These are phyloP conservation scores for Coturnix japonica DNA, from an alignment of 2,113 vertebrate genomes.

Conservation along the genomic window DNA sequence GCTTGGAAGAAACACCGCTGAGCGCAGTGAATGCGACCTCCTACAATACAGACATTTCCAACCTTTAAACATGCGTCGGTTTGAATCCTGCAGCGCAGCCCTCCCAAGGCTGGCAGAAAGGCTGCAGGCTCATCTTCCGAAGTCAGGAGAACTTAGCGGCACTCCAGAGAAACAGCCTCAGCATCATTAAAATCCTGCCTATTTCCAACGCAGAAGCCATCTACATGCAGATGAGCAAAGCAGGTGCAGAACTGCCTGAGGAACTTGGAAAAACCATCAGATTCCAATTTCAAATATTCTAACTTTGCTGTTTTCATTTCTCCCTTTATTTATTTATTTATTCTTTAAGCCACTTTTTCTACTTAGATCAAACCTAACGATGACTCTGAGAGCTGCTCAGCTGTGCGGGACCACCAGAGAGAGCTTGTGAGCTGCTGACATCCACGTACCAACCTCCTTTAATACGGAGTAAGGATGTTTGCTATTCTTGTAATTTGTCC, in stretches of 20 bases:
- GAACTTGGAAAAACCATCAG: neutral
- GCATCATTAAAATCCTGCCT: neutral
- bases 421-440: constrained; percentile 9
- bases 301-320: neutral
- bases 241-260: neutral
- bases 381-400: rapidly evolving
- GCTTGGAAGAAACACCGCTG: neutral
- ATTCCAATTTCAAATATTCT: neutral
- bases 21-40: neutral
- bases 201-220: neutral
- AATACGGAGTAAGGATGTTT: neutral
- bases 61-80: neutral
- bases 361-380: neutral
- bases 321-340: no score
- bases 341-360: neutral
- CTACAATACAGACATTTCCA: neutral
- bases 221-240: neutral
- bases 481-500: constrained; percentile 32
- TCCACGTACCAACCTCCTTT: neutral
- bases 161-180: neutral
- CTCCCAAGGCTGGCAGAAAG: neutral
- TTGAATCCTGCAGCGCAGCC: neutral
- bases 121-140: neutral
- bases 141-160: neutral
- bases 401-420: constrained; percentile 11